A percentile compares a stretch with the other conserved stretches of the same genome.
Conservation (phyloP, 37 sponge, comb jelly and placozoan species). For the Eunapius fragilis region DNA sequence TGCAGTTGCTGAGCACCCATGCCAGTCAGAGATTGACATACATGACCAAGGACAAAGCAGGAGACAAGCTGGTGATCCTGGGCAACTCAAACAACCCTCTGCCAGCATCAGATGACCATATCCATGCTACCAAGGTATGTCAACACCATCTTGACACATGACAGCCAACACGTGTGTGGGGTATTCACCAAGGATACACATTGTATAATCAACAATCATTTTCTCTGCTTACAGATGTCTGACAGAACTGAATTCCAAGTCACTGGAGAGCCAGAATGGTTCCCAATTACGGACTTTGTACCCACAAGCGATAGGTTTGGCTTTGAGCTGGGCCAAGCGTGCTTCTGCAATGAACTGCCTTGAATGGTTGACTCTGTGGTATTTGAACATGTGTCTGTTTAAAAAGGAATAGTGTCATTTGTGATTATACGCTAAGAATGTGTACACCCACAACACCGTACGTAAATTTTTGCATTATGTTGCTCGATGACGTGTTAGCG, state of each 20-base stretch:
- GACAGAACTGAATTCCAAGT: conserved; percentile 42
- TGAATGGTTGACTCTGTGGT: not conserved
- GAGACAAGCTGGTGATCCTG: conserved; percentile 19
- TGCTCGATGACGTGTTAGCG: no score
- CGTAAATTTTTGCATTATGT: no score
- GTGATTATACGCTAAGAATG: not conserved
- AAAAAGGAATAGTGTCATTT: not conserved
- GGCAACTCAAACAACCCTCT: conserved; percentile 12
- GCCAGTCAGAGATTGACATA: conserved; percentile 52
- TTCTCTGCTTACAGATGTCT: conserved; percentile 22
- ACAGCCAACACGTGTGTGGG: not conserved
- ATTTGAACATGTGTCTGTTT: not conserved
- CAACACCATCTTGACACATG: not conserved
- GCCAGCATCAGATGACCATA: not conserved
- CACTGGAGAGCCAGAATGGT: conserved; percentile 48
- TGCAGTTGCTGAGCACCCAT: conserved; percentile 54
- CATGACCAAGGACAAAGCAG: not conserved
- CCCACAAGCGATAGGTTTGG: conserved; percentile 33
- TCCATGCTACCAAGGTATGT: not conserved
- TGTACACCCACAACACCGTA: not conserved
- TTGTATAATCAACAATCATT: no score
- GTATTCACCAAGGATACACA: no score
- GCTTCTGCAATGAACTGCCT: conserved; percentile 57
- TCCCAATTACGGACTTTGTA: conserved; percentile 29
- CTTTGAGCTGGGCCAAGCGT: conserved; percentile 51